These are phyloP conservation scores for Drosophila siamana DNA, from an alignment of 2,888 invertebrate species.

Conservation along the genomic window DNA sequence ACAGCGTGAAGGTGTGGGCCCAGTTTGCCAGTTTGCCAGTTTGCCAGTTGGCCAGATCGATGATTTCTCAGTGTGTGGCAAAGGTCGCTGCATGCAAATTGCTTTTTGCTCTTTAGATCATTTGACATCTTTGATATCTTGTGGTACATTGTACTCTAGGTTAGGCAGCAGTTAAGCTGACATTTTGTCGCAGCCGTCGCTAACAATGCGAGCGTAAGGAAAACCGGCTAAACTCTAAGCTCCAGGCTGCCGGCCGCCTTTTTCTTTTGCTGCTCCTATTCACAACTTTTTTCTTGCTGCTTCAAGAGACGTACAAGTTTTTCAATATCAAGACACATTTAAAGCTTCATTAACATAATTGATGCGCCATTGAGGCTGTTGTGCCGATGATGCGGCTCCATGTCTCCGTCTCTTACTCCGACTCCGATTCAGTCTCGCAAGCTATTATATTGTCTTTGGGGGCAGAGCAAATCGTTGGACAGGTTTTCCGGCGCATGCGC, in stretches of 20 bases:
- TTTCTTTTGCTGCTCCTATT: slow-evolving; percentile 2
- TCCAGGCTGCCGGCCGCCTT: slow-evolving; percentile 42
- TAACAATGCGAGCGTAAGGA: slow-evolving; percentile 14
- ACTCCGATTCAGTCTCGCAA: slow-evolving; percentile 17
- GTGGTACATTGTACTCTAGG: slow-evolving; percentile 35
- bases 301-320: slow-evolving; percentile 54
- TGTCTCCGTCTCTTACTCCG: slow-evolving; percentile 3
- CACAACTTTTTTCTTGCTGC: slow-evolving; percentile 8
- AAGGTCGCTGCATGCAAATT: slow-evolving; percentile 72
- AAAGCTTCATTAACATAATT: slow-evolving; percentile 78
- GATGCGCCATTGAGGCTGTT: slow-evolving; percentile 74
- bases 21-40: background rate
- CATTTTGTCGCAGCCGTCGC: slow-evolving; percentile 41
- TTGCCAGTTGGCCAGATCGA: slow-evolving; percentile 8
- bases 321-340: slow-evolving; percentile 75
- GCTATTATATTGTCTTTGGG: slow-evolving; percentile 68
- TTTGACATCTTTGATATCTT: slow-evolving; percentile 3
- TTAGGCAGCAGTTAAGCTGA: slow-evolving; percentile 27
- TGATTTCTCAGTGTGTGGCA: slow-evolving; percentile 39
- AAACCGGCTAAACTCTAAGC: slow-evolving; percentile 54
- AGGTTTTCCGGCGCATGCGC: slow-evolving; percentile 72
- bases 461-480: slow-evolving; percentile 69
- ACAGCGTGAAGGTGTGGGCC: slow-evolving; percentile 40
- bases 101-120: slow-evolving; percentile 47
- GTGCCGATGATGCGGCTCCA: slow-evolving; percentile 36